Base-by-base conservation (phyloP, 2,888 invertebrate species). In the Synergus umbraculus region DNA sequence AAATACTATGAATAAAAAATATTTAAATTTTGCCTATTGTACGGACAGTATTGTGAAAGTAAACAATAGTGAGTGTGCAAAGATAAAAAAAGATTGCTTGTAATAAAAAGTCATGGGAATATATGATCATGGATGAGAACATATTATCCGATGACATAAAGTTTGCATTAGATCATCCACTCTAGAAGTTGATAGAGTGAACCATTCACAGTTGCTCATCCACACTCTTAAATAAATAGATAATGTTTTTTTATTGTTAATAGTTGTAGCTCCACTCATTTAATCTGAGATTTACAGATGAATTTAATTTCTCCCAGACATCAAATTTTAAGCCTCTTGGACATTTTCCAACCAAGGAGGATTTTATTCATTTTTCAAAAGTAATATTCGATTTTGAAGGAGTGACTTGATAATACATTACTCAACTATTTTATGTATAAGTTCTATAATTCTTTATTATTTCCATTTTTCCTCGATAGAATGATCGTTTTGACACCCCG, bases 141-240 rank as follows among this genome's bases (percentile, higher is more conserved):
- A 67, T 46, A 67, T 67, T 67, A 22, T 69, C 15, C 69, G 69
- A 69, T 44, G 69, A 29, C 69, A 46, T n/a, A 54, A 54, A 54
- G 64, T 64, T 64, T 67, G 67, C 22, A 44, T 69, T 69, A 69
- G 69, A 69, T 69, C 69, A 69, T 49, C 69, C 69, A 69, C 69
- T 69, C 29, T 13, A 46, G 46, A 69, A 69, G 46, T 29, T 15
- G 69, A 69, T 69, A 49, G 46, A 69, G 18, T 49, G 46, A 12
- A 69, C 22, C 22, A 13, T 69, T 69, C 69, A 29, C 46, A 46
- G 44, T 18, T 18, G 43, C 69, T 46, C 13, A 29, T 29, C 46
- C 15, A 18, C 15, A 29, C 29, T 69, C 46, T 69, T 49, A 29
- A 69, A 69, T 46, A 46, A 69, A 69, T 69, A 69, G 13, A 29